These are phyloP conservation scores for Creontiades dilutus DNA, from an alignment of 2,888 invertebrate species.

Conservation along the genomic window DNA sequence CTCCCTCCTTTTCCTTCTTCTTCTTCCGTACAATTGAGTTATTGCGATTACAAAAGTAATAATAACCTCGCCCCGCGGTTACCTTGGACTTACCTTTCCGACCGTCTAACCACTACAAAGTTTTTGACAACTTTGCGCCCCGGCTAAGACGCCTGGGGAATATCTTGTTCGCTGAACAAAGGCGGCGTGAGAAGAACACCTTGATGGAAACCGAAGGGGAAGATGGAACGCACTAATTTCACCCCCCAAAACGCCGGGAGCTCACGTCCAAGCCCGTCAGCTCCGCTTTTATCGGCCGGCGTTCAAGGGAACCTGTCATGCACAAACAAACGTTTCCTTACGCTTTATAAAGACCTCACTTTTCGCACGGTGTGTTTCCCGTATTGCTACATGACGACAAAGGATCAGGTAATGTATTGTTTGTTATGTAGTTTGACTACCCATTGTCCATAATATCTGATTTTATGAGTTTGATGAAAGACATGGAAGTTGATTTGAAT, in stretches of 20 bases:
- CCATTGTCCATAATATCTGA: too few species aligned
- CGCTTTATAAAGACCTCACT: too few species aligned
- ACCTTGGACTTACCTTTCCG: slow-evolving; percentile 5
- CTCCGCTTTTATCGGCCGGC: too few species aligned
- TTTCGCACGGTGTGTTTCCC: too few species aligned
- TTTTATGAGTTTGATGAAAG: too few species aligned
- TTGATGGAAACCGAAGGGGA: not conserved
- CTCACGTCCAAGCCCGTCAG: not conserved
- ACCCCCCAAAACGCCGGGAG: too few species aligned
- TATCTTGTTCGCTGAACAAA: not conserved
- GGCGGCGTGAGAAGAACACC: not conserved
- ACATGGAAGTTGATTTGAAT: too few species aligned
- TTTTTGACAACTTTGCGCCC: slow-evolving; percentile 1
- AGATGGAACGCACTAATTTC: not conserved
- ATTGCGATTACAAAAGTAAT: slow-evolving; percentile 15
- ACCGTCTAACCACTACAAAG: slow-evolving; percentile 16
- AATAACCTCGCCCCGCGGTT: not conserved
- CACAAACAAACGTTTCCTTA: too few species aligned
- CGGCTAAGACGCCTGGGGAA: not conserved
- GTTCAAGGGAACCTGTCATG: too few species aligned
- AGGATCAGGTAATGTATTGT: too few species aligned
- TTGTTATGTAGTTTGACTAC: too few species aligned
- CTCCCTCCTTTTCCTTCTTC: not conserved
- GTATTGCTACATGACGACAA: too few species aligned
- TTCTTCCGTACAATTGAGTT: not conserved